Evolutionary conservation across 2,113 vertebrate species (phyloP), one percentile per base, ranked within the genome.

Genomic region (Albula glossodonta): DNA sequence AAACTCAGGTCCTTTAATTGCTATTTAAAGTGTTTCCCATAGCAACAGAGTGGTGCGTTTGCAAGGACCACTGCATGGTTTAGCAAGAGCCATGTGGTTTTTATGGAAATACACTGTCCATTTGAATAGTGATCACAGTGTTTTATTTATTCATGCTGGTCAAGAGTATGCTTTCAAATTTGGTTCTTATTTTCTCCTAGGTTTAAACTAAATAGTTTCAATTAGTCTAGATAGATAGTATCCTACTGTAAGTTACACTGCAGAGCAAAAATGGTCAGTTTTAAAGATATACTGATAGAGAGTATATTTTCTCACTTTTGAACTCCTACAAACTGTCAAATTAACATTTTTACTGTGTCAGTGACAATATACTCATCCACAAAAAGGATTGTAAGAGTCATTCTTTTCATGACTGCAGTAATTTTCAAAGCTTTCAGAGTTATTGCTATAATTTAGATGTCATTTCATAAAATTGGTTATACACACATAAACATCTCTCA

Each of bases 1-100:
- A n/a, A 31, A 74, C 74, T 48, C 49, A 7, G 48, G 31, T 57
- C 19, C 53, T 50, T 31, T 60, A 60, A 79, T 56, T 85, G 60
- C 83, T 22, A 51, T 25, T 79, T 80, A 85, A 80, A 79, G 51
- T 56, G 51, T 85, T 78, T 60, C 31, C 52, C 56, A 9, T 48
- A 49, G 77, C 51, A 85, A 74, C 25, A 22, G 2, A 3, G 31
- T 77, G 0, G 19, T 12, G 51, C 51, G n/a, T 51, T 52, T 50
- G 66, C 83, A 25, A 22, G 79, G 48, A n/a, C 19, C 15, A 51
- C 50, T 51, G 15, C 13, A 9, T 51, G 41, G 31, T 41, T 41
- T 41, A 41, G 31, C 31, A 41, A 41, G 31, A 41, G 31, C 31
- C 31, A 41, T 41, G 31, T 41, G 31, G 31, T 19, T 1, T 22